Evolutionary conservation across 2,888 invertebrate species (phyloP).

Genomic region (Ectemnius lituratus): DNA sequence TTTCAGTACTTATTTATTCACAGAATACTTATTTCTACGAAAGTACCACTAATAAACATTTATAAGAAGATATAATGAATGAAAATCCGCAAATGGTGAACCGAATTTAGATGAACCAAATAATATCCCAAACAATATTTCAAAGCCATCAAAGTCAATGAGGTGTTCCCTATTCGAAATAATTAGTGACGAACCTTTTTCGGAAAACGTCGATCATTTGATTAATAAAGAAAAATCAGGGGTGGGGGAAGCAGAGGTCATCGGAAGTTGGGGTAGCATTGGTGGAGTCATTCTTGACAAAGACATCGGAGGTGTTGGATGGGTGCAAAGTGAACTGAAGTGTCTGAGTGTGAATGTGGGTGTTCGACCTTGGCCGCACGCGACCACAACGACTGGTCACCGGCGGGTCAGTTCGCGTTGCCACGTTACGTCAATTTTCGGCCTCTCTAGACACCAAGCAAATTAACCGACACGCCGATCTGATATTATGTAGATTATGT

Average conservation of each 20-base stretch:
- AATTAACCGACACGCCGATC: slow-evolving; percentile 50
- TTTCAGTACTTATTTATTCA: no score
- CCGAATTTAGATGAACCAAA: no score
- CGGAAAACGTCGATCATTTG: no score
- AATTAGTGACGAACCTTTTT: no score
- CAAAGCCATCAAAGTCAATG: no score
- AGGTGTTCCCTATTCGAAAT: no score
- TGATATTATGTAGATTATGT: slow-evolving; percentile 41
- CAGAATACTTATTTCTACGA: no score
- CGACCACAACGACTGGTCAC: slow-evolving; percentile 61
- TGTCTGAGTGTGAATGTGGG: slow-evolving; percentile 28
- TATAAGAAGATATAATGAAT: no score
- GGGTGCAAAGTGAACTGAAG: slow-evolving; percentile 53
- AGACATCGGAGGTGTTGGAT: slow-evolving; percentile 25
- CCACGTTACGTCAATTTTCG: slow-evolving; percentile 63
- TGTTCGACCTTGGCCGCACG: slow-evolving; percentile 75
- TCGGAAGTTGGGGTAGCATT: not conserved
- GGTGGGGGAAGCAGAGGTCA: not conserved
- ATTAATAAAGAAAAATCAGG: no score
- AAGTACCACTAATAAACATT: no score
- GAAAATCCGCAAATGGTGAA: no score
- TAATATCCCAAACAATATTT: no score
- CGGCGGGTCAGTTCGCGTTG: slow-evolving; percentile 57
- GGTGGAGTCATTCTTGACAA: slow-evolving; percentile 23
- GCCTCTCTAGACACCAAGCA: slow-evolving; percentile 24